Evolutionary conservation across 2,888 invertebrate genomes (phyloP).

Genomic region (Toxonevra muliebris): DNA sequence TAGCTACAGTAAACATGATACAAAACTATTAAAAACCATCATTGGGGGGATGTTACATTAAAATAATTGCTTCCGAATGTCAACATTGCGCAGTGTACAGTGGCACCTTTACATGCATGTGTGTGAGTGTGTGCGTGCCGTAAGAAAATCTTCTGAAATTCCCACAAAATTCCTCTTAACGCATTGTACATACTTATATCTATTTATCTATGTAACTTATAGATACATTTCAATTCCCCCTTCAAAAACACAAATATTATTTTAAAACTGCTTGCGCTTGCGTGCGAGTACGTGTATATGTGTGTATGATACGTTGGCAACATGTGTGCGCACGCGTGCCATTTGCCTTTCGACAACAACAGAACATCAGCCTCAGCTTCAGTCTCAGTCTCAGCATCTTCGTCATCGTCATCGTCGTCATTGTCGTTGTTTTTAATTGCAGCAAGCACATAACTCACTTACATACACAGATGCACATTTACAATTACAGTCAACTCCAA

Average conservation of each 20-base stretch:
- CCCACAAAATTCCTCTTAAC: not conserved
- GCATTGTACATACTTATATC: too few relatives aligned
- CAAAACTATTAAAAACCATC: conserved; percentile 11
- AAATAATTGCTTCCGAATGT: conserved; percentile 63
- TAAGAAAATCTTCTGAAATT: not conserved
- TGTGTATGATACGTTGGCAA: conserved; percentile 43
- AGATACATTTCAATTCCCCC: not conserved
- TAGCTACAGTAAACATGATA: conserved; percentile 22
- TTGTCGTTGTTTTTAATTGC: conserved; percentile 51
- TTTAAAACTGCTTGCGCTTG: too few relatives aligned
- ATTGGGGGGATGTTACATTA: conserved; percentile 43
- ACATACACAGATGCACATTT: not conserved
- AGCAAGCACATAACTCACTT: conserved; percentile 41
- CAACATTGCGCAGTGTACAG: conserved; percentile 32
- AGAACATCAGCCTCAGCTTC: not conserved
- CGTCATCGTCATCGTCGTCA: conserved; percentile 5
- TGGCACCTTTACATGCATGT: not conserved
- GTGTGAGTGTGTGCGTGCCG: not conserved
- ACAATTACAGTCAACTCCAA: not conserved
- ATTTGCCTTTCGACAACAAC: conserved; percentile 22
- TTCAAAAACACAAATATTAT: not conserved
- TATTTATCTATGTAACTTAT: too few relatives aligned
- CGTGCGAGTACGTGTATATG: not conserved
- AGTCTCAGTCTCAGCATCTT: not conserved
- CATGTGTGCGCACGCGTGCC: conserved; percentile 59